Conservation (phyloP, 2,797 vertebrate genomes). For the Rhynchonycteris naso region DNA sequence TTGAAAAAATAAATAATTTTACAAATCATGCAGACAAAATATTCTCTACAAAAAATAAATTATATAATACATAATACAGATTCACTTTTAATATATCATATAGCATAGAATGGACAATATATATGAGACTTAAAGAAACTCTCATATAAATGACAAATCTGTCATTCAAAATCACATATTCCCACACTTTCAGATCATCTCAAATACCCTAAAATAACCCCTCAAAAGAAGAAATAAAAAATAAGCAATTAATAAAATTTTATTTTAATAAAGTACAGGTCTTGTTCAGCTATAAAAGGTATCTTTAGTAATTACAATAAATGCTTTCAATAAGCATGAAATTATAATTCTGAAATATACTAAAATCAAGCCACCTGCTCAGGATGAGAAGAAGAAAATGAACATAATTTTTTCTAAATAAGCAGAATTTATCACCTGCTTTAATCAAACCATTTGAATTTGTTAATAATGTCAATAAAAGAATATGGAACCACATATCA, state of each 20-base stretch:
- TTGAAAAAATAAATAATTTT: neutral
- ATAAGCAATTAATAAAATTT: neutral
- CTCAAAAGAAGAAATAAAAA: neutral
- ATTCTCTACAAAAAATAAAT: neutral
- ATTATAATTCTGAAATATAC: neutral
- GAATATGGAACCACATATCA: neutral
- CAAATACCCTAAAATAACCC: neutral
- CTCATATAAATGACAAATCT: neutral
- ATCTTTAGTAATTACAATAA: conserved; percentile 15
- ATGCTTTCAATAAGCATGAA: conserved; percentile 46
- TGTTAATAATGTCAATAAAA: conserved; percentile 7
- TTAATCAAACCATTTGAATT: conserved; percentile 24
- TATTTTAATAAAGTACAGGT: neutral
- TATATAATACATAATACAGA: neutral
- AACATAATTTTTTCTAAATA: conserved; percentile 63
- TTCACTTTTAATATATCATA: neutral
- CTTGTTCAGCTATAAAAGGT: neutral
- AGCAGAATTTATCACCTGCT: neutral
- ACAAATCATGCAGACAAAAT: neutral
- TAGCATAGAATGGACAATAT: neutral
- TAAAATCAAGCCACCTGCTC: conserved; percentile 61
- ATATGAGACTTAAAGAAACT: neutral
- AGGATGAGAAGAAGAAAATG: neutral
- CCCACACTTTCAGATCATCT: neutral
- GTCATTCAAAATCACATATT: neutral